phyloP scores from a whole-genome alignment of 2,797 vertebrate species.

The Graptemys geographica region DNA sequence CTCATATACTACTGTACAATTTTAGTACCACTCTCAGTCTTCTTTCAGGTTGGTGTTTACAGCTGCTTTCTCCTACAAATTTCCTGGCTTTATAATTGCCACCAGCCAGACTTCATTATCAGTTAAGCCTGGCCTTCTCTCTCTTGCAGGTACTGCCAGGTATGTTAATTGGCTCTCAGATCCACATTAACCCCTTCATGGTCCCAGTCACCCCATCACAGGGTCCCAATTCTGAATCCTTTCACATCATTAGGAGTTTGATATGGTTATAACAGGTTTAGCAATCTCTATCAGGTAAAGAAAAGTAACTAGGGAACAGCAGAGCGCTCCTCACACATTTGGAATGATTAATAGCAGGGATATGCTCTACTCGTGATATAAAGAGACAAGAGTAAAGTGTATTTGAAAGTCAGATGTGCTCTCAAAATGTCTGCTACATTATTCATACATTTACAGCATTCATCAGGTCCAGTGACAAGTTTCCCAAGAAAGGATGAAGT shows the following conservation, averaged over 20 bases:
- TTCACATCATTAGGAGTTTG: background rate
- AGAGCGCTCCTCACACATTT: background rate
- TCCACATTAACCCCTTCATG: background rate
- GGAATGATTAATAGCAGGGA: background rate
- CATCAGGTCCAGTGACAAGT: background rate
- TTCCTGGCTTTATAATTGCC: background rate
- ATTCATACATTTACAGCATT: background rate
- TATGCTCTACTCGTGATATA: background rate
- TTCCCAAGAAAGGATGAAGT: conserved; percentile 1
- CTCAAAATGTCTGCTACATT: conserved; percentile 3
- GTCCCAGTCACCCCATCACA: background rate
- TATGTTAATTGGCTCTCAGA: background rate
- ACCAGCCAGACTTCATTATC: background rate
- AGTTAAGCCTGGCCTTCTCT: background rate
- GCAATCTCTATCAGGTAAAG: background rate
- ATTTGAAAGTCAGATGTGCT: background rate
- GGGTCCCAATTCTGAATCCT: background rate
- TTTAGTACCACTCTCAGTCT: background rate
- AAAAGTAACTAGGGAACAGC: background rate
- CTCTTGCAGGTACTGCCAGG: background rate
- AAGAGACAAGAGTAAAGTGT: background rate
- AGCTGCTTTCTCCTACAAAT: background rate
- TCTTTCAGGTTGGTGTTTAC: background rate
- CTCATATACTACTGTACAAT: background rate
- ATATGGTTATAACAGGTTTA: background rate